Evolutionary conservation across 2,113 vertebrate genomes (phyloP).

Genomic region (Pedionomus torquatus): DNA sequence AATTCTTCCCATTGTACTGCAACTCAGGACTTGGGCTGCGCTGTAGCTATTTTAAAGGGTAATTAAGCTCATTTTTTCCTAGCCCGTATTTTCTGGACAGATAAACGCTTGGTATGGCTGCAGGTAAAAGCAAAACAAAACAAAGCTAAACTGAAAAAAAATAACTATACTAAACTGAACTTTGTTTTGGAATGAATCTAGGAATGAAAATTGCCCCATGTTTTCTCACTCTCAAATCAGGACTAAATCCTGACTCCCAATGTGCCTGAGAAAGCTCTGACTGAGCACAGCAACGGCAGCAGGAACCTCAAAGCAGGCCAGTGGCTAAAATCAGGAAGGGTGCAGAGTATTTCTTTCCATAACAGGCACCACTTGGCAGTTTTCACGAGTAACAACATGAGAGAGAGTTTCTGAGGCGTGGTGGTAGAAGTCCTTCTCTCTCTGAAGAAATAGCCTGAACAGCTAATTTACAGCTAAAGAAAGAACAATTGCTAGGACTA

Average conservation of each 20-base stretch:
- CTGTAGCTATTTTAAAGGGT: background rate
- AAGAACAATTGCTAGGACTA: background rate
- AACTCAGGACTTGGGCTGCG: background rate
- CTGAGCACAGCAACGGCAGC: background rate
- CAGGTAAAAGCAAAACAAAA: background rate
- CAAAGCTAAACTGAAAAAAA: background rate
- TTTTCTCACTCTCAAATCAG: background rate
- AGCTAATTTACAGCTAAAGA: background rate
- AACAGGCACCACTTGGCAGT: background rate
- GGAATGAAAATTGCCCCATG: background rate
- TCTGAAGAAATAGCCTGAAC: background rate
- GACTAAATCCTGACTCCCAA: background rate
- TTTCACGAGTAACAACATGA: background rate
- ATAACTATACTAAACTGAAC: background rate
- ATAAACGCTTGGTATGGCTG: background rate
- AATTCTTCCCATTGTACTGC: background rate
- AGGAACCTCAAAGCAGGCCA: background rate
- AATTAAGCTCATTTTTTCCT: background rate
- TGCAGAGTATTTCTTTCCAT: background rate
- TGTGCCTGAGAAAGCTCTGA: background rate
- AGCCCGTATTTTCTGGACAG: background rate
- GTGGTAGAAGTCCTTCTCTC: background rate
- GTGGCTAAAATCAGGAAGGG: background rate
- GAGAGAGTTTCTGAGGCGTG: background rate
- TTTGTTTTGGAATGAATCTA: background rate